Conservation (phyloP, 1,140 invertebrate species). For the Ceratosolen solmsi region DNA sequence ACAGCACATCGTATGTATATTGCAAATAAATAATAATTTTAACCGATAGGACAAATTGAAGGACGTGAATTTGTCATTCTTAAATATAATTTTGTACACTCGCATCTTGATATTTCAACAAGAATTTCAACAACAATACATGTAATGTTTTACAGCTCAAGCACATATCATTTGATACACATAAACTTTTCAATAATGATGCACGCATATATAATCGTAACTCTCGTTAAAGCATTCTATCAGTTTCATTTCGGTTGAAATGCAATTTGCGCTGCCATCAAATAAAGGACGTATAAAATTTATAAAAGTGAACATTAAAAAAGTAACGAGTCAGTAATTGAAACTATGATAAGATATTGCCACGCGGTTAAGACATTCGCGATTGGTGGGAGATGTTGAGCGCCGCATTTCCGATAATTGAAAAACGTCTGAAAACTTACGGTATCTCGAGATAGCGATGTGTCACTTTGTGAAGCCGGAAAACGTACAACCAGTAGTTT, state of each 20-base stretch:
- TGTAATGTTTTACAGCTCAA: background rate
- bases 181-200: background rate
- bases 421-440: slow-evolving; percentile 25
- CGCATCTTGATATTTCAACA: too few relatives aligned
- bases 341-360: slow-evolving; percentile 40
- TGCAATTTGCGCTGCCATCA: slow-evolving; percentile 17
- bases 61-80: too few relatives aligned
- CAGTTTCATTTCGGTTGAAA: background rate
- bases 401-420: slow-evolving; percentile 43
- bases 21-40: too few relatives aligned
- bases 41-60: too few relatives aligned
- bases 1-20: too few relatives aligned
- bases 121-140: background rate
- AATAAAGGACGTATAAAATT: background rate
- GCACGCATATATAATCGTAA: background rate
- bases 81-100: too few relatives aligned
- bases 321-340: slow-evolving; percentile 33
- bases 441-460: slow-evolving; percentile 8
- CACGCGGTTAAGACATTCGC: slow-evolving; percentile 6
- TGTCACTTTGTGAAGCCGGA: background rate
- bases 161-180: background rate
- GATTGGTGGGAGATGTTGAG: slow-evolving; percentile 6
- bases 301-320: slow-evolving; percentile 1
- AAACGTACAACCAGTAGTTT: background rate
- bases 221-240: background rate